These are phyloP conservation scores for Leucopsar rothschildi DNA, from an alignment of 2,113 vertebrate genomes.

Conservation along the genomic window DNA sequence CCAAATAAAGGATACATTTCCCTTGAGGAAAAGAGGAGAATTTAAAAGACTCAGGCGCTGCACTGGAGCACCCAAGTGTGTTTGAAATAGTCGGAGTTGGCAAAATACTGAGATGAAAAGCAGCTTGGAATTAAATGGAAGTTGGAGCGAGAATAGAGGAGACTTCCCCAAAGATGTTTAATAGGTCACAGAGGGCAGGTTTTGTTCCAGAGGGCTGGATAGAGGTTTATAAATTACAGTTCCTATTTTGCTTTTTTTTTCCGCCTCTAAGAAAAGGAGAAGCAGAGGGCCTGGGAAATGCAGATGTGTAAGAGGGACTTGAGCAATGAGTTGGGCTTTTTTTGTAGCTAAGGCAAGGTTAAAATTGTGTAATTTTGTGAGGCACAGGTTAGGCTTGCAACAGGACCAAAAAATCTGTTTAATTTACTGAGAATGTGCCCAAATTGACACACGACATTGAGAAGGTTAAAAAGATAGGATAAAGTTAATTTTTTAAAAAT, in stretches of 20 bases:
- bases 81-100: background rate
- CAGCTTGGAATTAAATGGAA: background rate
- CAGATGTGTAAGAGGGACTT: conserved; percentile 11
- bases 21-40: background rate
- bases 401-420: background rate
- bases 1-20: background rate
- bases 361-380: conserved; percentile 28
- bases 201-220: conserved; percentile 27
- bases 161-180: conserved; percentile 16
- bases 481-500: background rate
- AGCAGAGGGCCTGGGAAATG: conserved; percentile 19
- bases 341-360: background rate
- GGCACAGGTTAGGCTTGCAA: conserved; percentile 9
- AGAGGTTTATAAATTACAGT: conserved; percentile 8
- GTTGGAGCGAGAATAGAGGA: conserved; percentile 11
- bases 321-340: background rate
- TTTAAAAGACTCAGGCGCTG: background rate
- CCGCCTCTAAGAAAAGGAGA: conserved; percentile 16
- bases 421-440: background rate
- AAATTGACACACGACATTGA: background rate
- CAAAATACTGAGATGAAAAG: conserved; percentile 6
- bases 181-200: conserved; percentile 2
- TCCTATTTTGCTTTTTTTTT: conserved; percentile 15
- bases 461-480: background rate
- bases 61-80: background rate